Evolutionary conservation across 2,113 vertebrate species (phyloP).

Genomic region (Nansenia antarctica): DNA sequence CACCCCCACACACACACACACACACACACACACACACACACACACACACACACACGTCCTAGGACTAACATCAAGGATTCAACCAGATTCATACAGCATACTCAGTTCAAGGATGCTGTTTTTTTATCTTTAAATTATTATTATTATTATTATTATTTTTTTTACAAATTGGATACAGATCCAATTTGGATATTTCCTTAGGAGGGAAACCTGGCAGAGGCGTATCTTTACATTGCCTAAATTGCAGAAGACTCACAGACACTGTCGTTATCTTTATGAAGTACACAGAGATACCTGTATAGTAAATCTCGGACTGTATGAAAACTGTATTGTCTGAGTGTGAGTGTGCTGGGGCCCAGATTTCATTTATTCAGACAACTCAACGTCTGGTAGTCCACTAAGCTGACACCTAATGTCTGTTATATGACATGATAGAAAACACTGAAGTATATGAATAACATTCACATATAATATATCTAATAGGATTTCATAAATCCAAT

Average conservation of each 20-base stretch:
- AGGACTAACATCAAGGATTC: not conserved
- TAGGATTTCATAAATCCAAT: conserved; percentile 67
- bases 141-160: too few species aligned
- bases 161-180: too few species aligned
- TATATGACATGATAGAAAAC: conserved; percentile 59
- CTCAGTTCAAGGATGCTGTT: not conserved
- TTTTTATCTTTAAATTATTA: too few species aligned
- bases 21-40: not conserved
- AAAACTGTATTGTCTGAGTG: conserved; percentile 42
- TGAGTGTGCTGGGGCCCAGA: conserved; percentile 42
- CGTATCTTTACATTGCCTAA: too few species aligned
- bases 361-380: conserved; percentile 64
- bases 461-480: conserved; percentile 54
- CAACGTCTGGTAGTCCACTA: conserved; percentile 61
- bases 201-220: too few species aligned
- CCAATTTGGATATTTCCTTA: too few species aligned
- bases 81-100: not conserved
- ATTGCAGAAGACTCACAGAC: too few species aligned
- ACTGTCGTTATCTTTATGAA: too few species aligned
- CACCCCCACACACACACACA: not conserved
- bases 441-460: conserved; percentile 57
- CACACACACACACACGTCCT: not conserved
- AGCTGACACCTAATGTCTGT: conserved; percentile 59
- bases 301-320: too few species aligned
- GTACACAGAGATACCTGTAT: too few species aligned